phyloP scores from a whole-genome alignment of 2,888 invertebrate genomes.

The Archips crataeganus region DNA sequence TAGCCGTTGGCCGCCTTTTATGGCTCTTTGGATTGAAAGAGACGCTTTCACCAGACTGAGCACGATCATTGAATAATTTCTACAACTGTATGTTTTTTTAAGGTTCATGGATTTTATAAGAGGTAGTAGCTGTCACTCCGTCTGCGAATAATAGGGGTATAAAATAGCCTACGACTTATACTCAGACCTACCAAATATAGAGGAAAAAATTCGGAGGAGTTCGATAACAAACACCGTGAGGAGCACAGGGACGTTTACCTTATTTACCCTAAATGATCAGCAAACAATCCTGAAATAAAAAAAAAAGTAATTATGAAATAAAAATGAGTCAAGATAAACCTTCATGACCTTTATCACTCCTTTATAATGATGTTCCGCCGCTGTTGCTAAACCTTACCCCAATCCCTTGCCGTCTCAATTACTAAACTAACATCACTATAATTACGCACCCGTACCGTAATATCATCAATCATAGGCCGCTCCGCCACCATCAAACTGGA shows the following conservation, averaged over 20 bases:
- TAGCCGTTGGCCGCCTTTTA: constrained; percentile 6
- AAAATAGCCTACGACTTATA: too few species aligned
- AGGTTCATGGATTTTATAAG: background rate
- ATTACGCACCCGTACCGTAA: constrained; percentile 7
- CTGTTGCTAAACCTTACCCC: background rate
- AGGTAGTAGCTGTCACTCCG: too few species aligned
- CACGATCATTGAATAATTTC: background rate
- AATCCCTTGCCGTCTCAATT: constrained; percentile 20
- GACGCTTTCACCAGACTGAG: background rate
- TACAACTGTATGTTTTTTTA: background rate
- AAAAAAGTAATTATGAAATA: too few species aligned
- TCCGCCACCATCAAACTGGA: constrained; percentile 34
- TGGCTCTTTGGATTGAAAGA: background rate
- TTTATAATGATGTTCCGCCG: background rate
- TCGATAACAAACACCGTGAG: too few species aligned
- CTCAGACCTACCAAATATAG: too few species aligned
- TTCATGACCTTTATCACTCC: too few species aligned
- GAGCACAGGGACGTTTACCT: too few species aligned
- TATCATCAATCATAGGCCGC: constrained; percentile 35
- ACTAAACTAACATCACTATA: constrained; percentile 23
- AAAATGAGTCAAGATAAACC: too few species aligned
- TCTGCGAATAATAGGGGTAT: too few species aligned
- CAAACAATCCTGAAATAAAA: too few species aligned
- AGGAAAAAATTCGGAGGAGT: too few species aligned
- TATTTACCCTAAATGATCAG: too few species aligned